These are phyloP conservation scores for Xylota segnis DNA, from an alignment of 2,888 invertebrate genomes.

Conservation along the genomic window DNA sequence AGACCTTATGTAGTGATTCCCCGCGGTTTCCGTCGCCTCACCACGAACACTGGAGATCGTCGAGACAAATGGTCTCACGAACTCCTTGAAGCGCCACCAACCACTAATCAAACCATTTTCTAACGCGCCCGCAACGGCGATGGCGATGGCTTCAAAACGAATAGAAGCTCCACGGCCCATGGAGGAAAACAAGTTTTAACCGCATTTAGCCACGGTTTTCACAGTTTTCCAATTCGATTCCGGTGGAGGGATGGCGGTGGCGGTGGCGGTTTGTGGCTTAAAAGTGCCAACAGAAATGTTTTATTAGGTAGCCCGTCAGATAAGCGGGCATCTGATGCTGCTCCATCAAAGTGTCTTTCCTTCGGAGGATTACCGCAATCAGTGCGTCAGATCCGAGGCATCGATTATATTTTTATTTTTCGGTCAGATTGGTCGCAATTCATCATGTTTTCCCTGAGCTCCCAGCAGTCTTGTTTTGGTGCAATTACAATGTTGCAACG, in stretches of 20 bases:
- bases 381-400: constrained; percentile 38
- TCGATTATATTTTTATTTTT: constrained; percentile 42
- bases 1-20: constrained; percentile 22
- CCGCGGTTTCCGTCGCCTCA: not conserved
- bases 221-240: constrained; percentile 47
- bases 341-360: constrained; percentile 55
- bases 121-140: constrained; percentile 4
- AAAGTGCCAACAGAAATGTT: constrained; percentile 75
- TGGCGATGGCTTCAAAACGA: constrained; percentile 5
- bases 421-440: constrained; percentile 64
- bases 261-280: constrained; percentile 55
- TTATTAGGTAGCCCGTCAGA: constrained; percentile 73
- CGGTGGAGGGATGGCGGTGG: constrained; percentile 46
- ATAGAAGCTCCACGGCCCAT: constrained; percentile 11
- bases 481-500: constrained; percentile 57
- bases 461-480: not conserved
- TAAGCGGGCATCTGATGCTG: constrained; percentile 67
- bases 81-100: constrained; percentile 56
- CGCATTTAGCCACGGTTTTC: not conserved
- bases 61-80: constrained; percentile 52
- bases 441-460: constrained; percentile 51
- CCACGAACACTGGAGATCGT: constrained; percentile 8
- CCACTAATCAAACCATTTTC: constrained; percentile 60
- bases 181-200: constrained; percentile 41
- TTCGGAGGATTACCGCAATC: constrained; percentile 47